Conservation (phyloP, 2,113 vertebrate species). For the Microtus ochrogaster region DNA sequence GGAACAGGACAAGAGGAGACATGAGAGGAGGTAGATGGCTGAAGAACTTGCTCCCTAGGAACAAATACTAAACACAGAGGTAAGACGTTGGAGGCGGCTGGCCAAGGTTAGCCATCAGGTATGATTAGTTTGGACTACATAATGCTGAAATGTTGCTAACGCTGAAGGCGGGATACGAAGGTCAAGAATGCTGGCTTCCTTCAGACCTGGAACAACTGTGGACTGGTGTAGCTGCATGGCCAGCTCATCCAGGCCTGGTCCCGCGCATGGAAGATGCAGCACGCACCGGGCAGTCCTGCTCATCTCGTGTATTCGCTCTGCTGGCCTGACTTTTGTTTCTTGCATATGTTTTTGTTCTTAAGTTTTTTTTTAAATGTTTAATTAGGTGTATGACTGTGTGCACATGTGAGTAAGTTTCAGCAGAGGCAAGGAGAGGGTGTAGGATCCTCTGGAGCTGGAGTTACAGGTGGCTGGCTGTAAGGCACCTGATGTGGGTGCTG, state of each 20-base stretch:
- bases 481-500: neutral
- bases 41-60: neutral
- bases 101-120: neutral
- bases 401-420: too few relatives aligned
- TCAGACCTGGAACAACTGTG: neutral
- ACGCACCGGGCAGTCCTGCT: neutral
- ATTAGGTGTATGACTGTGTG: neutral
- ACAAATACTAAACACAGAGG: neutral
- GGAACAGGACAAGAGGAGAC: neutral
- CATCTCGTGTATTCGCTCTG: neutral
- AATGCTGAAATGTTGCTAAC: constrained; percentile 44
- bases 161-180: neutral
- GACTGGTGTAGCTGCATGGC: neutral
- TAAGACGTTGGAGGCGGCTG: neutral
- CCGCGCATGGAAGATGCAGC: neutral
- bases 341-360: neutral
- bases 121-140: neutral
- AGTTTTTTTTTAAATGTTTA: neutral
- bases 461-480: neutral
- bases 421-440: neutral
- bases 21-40: neutral
- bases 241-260: neutral
- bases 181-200: constrained; percentile 39
- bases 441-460: neutral
- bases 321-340: neutral